Conservation (phyloP, 2,113 vertebrate genomes). For the Psittacus erithacus region DNA sequence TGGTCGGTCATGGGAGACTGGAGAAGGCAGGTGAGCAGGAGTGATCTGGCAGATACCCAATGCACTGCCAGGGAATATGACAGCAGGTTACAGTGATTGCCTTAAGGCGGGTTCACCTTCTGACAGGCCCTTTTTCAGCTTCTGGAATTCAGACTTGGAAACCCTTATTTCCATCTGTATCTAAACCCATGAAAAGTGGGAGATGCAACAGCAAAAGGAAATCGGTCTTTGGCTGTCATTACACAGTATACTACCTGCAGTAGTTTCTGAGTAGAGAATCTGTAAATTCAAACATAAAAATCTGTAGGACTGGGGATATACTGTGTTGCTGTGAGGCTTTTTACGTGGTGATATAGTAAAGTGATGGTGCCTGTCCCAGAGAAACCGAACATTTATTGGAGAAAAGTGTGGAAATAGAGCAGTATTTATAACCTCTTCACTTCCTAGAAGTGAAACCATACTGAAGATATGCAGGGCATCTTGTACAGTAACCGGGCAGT, state of each 20-base stretch:
- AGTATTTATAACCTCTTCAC: background rate
- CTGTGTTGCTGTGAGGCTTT: background rate
- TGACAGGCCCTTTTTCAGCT: constrained; percentile 85
- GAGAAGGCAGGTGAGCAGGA: background rate
- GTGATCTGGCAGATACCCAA: constrained; percentile 65
- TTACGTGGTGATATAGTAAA: background rate
- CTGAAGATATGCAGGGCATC: background rate
- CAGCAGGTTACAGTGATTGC: constrained; percentile 84
- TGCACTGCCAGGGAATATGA: constrained; percentile 82
- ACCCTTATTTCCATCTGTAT: constrained; percentile 82
- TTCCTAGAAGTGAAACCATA: background rate
- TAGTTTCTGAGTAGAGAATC: background rate
- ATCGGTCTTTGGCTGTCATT: background rate
- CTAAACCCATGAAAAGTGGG: constrained; percentile 45
- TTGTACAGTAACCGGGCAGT: background rate
- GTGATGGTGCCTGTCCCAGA: background rate
- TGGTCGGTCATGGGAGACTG: too few relatives aligned
- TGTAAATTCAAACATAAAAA: background rate
- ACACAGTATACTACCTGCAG: background rate
- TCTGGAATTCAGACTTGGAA: constrained; percentile 83
- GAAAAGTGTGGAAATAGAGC: background rate
- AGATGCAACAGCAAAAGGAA: background rate
- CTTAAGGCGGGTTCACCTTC: constrained; percentile 86
- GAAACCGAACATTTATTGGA: background rate
- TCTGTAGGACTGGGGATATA: background rate